Base-by-base conservation (phyloP, 2,113 vertebrate genomes). In the Conger conger region DNA sequence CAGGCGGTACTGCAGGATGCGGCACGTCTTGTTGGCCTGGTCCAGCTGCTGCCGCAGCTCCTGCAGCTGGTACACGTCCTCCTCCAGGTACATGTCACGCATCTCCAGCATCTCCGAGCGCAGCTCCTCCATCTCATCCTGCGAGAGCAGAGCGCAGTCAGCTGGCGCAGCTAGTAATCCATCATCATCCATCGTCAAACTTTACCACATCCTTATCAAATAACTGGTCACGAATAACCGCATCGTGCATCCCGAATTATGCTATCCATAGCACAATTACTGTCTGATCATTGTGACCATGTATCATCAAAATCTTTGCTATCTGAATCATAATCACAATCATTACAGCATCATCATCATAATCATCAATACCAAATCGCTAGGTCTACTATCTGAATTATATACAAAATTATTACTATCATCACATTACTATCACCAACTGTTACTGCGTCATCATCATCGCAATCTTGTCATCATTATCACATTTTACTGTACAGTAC, bases 91-190 rank as follows among this genome's bases (percentile, higher is more conserved):
- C 90, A 99, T 97, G 1, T 99, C 98, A 76, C 98, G 93, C 98
- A 99, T 99, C 95, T 99, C 98, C 94, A 99, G 95, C 98, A 99
- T 99, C 93, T 99, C 98, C 0, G 97, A 97, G 0, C 98, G 95
- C 86, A 99, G 92, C 94, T 99, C 98, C 93, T 99, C 98, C 3
- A 99, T 97, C 93, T 99, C 98, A 79, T 99, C 98, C 98, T 99
- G 91, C 42, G 33, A 84, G 36, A 82, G 68, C 2, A 30, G 73
- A 42, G 40, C 81, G 5, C 13, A 54, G 8, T 27, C 1, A 81
- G 11, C 11, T 17, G 36, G 2, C 17, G 17, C 36, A 79, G 23
- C 78, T 42, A 40, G 36, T 36, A 0, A 63, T 1, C 27, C 68
- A 33, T 73, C 13, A 33, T 13, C 68, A 11, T 9, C 27, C 6